A percentile compares a stretch with the other conserved stretches of the same genome.
Conservation (phyloP, 1,140 invertebrate species). For the Mactra quadrangularis region DNA sequence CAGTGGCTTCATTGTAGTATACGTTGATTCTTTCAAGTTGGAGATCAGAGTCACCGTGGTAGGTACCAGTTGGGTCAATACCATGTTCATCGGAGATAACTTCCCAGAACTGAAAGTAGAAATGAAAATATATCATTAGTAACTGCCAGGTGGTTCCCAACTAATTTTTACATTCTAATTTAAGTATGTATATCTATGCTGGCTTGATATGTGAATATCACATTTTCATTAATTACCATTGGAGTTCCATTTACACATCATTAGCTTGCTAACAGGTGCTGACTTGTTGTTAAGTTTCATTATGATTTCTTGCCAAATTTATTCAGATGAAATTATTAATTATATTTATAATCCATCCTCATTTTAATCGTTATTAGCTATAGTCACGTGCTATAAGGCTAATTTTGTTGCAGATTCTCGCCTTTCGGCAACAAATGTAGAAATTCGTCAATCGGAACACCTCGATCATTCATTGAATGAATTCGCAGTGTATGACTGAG, state of each 20-base stretch:
- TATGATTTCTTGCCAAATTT: no score
- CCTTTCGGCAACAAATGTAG: no score
- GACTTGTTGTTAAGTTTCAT: no score
- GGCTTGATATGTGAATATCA: neutral
- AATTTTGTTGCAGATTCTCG: no score
- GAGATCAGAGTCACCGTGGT: slow-evolving; percentile 84
- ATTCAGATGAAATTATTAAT: no score
- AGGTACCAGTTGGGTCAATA: slow-evolving; percentile 84
- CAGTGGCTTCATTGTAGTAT: slow-evolving; percentile 84
- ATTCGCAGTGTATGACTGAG: no score
- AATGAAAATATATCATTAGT: neutral
- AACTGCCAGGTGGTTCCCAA: neutral
- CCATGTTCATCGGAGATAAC: slow-evolving; percentile 90
- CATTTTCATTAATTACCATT: neutral
- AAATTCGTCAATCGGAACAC: no score
- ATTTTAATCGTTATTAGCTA: no score
- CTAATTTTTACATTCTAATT: neutral
- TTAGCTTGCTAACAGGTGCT: neutral
- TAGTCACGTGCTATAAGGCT: no score
- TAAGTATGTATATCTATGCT: neutral
- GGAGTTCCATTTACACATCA: neutral
- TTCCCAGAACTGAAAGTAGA: slow-evolving; percentile 92
- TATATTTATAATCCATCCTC: no score
- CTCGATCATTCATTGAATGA: no score
- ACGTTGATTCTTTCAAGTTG: slow-evolving; percentile 85